Evolutionary conservation across 92 coral and sea anemone species (phyloP), one percentile per base, ranked within the genome.

Genomic region (Palythoa heliodiscus): DNA sequence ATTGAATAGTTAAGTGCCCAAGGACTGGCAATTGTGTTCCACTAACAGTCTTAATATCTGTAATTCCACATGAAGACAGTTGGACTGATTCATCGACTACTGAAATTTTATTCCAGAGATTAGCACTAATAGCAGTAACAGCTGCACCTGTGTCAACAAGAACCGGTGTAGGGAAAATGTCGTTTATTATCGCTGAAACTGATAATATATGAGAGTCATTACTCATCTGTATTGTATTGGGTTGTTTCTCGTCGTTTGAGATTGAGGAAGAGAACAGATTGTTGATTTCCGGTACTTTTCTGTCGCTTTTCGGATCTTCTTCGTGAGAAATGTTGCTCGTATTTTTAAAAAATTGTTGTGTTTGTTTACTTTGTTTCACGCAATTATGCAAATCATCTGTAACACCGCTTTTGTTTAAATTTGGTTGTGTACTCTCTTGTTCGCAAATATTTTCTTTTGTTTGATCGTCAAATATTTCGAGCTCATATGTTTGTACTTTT

Each of bases 131-230:
- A 1, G 60, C 87, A 9, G 87, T 72, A 17, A 84, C 61, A 4
- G 82, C 87, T 3, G 87, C 87, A 8, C 87, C 82, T 7, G 87
- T 84, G 79, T 85, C 88, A 70, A 85, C 52, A 9, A 85, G 82
- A 7, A 53, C 67, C 3, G 74, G 17, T 12, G 75, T 74, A 4
- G 63, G 2, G 6, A 40, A 43, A 16, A 38, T 85, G 2, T 60
- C 82, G 67, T 85, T 85, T n/a, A 85, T 75, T 37, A 16, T 16
- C 47, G 79, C 88, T 23, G 22, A 19, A 16, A 76, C 22, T 12
- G 81, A 20, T 60, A 76, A 53, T 20, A 11, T 76, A 48, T 53
- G 12, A 4, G 10, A 16, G 17, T 23, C 58, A 5, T 76, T 58
- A 20, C 5, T 52, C 66, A 53, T 76, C 19, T 15, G 17, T 37